Evolutionary conservation across 2,797 vertebrate species (phyloP).

Genomic region (Pseudochirops corinnae): DNA sequence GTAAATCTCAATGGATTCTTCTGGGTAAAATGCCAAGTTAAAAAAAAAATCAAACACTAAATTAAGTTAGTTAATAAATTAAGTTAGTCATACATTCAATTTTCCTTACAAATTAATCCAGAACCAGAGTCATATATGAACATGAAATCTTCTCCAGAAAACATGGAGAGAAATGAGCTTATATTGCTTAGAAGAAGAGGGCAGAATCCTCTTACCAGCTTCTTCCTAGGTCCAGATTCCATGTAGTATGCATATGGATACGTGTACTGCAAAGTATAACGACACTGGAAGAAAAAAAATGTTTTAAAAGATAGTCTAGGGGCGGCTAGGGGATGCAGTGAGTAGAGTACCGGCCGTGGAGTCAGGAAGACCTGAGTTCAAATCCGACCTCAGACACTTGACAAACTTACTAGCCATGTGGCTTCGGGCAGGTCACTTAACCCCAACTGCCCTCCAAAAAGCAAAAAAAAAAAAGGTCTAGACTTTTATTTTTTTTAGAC

Average conservation of each 20-base stretch:
- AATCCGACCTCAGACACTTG: no score
- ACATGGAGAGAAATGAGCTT: background rate
- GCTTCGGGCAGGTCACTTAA: no score
- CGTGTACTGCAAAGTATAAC: conserved; percentile 98
- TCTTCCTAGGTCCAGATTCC: conserved; percentile 98
- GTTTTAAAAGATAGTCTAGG: background rate
- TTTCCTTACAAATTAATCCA: no score
- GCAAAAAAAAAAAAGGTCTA: no score
- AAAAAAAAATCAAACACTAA: background rate
- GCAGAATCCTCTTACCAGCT: conserved; percentile 90
- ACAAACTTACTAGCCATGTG: no score
- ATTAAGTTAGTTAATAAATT: background rate
- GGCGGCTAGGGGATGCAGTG: no score
- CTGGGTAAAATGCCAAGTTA: background rate
- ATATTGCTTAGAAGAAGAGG: background rate
- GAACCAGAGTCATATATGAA: background rate
- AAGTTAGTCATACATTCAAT: background rate
- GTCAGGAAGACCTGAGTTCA: no score
- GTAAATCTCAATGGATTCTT: background rate
- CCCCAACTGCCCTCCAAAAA: no score
- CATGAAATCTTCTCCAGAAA: background rate
- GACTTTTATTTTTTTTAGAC: background rate
- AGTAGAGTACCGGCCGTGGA: no score
- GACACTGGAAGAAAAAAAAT: conserved; percentile 90
- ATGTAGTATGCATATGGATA: conserved; percentile 99